A percentile compares a stretch with the other conserved stretches of the same genome.
Conservation (phyloP, 1,140 invertebrate genomes). For the Phortica variegata region DNA sequence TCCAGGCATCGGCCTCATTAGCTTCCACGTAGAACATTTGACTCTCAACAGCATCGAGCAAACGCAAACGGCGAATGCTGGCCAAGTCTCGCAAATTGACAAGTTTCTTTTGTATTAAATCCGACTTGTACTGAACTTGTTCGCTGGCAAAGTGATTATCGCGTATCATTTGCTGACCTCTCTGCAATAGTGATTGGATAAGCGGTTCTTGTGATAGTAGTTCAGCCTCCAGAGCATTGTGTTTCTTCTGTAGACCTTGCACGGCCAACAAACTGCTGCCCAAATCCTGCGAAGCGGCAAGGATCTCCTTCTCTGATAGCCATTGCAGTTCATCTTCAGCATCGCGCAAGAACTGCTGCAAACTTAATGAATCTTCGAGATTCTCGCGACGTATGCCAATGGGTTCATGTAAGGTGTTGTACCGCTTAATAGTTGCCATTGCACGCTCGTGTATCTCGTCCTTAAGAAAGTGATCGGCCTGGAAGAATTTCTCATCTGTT, state of each 20-base stretch:
- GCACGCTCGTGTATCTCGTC: slow-evolving; percentile 79
- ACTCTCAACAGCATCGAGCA: slow-evolving; percentile 81
- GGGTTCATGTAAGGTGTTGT: slow-evolving; percentile 82
- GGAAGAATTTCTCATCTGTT: slow-evolving; percentile 71
- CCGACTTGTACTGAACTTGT: slow-evolving; percentile 61
- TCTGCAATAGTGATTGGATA: slow-evolving; percentile 68
- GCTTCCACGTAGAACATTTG: slow-evolving; percentile 88
- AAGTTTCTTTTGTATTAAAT: slow-evolving; percentile 67
- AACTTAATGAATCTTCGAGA: slow-evolving; percentile 79
- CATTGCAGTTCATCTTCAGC: slow-evolving; percentile 85
- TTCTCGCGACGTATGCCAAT: slow-evolving; percentile 87
- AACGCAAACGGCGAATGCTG: slow-evolving; percentile 67
- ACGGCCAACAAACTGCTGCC: slow-evolving; percentile 80
- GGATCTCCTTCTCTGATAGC: slow-evolving; percentile 81
- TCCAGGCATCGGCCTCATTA: slow-evolving; percentile 83
- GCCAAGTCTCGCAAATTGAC: slow-evolving; percentile 70
- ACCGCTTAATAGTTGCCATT: slow-evolving; percentile 69
- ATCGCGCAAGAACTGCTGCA: slow-evolving; percentile 84
- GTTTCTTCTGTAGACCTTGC: slow-evolving; percentile 95
- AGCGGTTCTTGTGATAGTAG: slow-evolving; percentile 78
- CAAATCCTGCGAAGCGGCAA: slow-evolving; percentile 77
- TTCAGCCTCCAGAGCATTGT: slow-evolving; percentile 83
- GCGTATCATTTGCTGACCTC: slow-evolving; percentile 77
- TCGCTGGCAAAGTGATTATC: slow-evolving; percentile 79
- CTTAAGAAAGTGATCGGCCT: slow-evolving; percentile 79